A percentile compares a stretch with the other conserved stretches of the same genome.
Evolutionary conservation across 35 echinoderm and acorn worm species (phyloP).

Genomic region (Hemicentrotus pulcherrimus): DNA sequence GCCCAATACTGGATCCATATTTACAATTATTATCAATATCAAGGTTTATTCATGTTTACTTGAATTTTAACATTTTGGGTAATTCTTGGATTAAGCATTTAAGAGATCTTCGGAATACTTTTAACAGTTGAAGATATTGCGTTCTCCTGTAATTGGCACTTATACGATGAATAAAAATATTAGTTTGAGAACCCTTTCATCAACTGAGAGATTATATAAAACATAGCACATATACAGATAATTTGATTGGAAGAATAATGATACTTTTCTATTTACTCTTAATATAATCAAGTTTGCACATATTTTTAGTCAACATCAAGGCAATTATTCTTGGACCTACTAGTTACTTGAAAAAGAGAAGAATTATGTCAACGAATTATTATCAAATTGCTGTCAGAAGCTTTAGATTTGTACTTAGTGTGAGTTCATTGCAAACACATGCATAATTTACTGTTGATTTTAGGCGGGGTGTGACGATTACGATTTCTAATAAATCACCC

Average conservation of each 20-base stretch:
- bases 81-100: too few relatives aligned
- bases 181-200: neutral
- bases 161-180: neutral
- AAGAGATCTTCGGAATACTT: too few relatives aligned
- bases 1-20: too few relatives aligned
- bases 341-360: neutral
- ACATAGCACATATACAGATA: neutral
- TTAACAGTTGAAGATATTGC: too few relatives aligned
- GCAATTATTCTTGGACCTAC: neutral
- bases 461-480: neutral
- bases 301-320: neutral
- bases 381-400: neutral
- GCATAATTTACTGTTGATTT: neutral
- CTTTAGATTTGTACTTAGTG: too few relatives aligned
- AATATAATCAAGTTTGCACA: neutral
- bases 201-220: neutral
- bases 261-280: neutral
- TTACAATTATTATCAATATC: too few relatives aligned
- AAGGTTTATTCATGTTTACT: too few relatives aligned
- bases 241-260: neutral
- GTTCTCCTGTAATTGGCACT: neutral
- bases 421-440: neutral
- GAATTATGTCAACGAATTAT: neutral
- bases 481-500: too few relatives aligned
- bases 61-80: too few relatives aligned